These are phyloP conservation scores for Ectemnius continuus DNA, from an alignment of 2,888 invertebrate species.

Conservation along the genomic window DNA sequence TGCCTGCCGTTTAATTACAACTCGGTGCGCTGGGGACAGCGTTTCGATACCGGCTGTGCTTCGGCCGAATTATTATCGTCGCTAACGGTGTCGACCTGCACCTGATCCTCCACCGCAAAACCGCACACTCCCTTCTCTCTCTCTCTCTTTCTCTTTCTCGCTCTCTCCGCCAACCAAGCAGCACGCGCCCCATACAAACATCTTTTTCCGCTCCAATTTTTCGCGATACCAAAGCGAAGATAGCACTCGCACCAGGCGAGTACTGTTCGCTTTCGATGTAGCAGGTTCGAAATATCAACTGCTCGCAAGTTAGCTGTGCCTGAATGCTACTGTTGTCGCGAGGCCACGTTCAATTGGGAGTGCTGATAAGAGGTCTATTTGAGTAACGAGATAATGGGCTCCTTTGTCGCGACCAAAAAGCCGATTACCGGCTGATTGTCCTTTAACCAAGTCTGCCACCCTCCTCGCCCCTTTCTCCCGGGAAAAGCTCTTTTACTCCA, in stretches of 20 bases:
- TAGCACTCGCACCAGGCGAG: too few species aligned
- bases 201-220: too few species aligned
- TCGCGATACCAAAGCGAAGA: too few species aligned
- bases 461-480: slow-evolving; percentile 39
- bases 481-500: slow-evolving; percentile 38
- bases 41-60: not conserved
- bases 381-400: slow-evolving; percentile 69
- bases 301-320: not conserved
- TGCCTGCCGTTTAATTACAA: not conserved
- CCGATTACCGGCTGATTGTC: slow-evolving; percentile 59
- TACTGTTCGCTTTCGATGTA: too few species aligned
- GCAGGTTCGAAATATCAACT: too few species aligned
- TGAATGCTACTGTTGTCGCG: slow-evolving; percentile 35
- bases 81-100: slow-evolving; percentile 43
- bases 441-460: slow-evolving; percentile 40
- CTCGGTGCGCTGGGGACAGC: not conserved
- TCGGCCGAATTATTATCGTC: slow-evolving; percentile 26
- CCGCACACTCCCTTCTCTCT: slow-evolving; percentile 26
- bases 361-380: slow-evolving; percentile 65
- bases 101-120: slow-evolving; percentile 51
- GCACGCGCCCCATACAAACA: too few species aligned
- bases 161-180: too few species aligned
- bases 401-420: slow-evolving; percentile 67
- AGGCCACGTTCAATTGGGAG: slow-evolving; percentile 41
- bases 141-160: too few species aligned